A percentile compares a stretch with the other conserved stretches of the same genome.
phyloP scores from a whole-genome alignment of 2,113 vertebrate species.

The Lophura nycthemera region DNA sequence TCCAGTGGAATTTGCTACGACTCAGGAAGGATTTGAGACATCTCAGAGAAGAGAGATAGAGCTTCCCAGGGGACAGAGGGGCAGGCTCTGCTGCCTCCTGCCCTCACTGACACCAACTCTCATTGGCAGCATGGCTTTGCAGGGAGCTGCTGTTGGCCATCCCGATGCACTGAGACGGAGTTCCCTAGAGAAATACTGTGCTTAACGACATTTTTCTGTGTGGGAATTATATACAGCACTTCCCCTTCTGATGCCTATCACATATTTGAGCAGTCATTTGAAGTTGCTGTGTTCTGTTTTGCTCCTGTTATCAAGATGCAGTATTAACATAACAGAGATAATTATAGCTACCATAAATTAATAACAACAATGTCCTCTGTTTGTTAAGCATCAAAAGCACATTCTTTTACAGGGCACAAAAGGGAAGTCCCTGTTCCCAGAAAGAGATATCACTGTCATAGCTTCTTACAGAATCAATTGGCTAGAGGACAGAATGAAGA shows the following conservation, averaged over 20 bases:
- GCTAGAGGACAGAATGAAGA: background rate
- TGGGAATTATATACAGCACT: constrained; percentile 62
- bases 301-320: constrained; percentile 35
- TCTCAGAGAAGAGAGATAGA: background rate
- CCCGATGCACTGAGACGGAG: background rate
- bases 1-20: background rate
- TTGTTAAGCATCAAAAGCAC: background rate
- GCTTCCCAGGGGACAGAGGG: background rate
- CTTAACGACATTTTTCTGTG: constrained; percentile 58
- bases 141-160: constrained; percentile 1
- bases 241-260: constrained; percentile 60
- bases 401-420: constrained; percentile 1
- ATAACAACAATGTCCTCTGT: background rate
- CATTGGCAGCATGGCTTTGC: background rate
- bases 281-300: constrained; percentile 31
- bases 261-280: constrained; percentile 33
- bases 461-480: background rate
- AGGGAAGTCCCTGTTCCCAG: background rate
- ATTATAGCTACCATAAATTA: constrained; percentile 50
- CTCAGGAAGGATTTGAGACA: constrained; percentile 53
- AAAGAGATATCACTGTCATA: background rate
- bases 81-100: background rate
- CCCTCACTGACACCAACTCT: background rate
- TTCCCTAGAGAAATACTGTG: constrained; percentile 48
- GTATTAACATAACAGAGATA: constrained; percentile 32